Conservation (phyloP, 2,888 invertebrate genomes). For the Trichogramma dendrolimi region DNA sequence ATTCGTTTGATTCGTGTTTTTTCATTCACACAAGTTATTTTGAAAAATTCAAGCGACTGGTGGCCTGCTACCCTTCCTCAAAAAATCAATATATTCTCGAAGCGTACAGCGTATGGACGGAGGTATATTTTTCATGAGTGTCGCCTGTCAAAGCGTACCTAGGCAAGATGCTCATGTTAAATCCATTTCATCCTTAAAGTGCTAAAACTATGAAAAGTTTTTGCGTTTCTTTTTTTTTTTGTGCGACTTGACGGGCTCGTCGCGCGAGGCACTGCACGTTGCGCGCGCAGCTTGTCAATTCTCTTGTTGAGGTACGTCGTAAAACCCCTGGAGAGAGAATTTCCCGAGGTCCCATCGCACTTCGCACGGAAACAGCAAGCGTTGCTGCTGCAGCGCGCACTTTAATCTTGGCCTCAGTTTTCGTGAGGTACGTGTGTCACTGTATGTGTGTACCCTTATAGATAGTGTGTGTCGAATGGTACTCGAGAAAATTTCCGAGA, state of each 20-base stretch:
- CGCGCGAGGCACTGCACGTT: no score
- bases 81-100: not conserved
- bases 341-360: slow-evolving; percentile 21
- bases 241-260: not conserved
- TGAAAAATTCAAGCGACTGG: no score
- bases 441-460: no score
- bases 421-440: not conserved
- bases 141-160: no score
- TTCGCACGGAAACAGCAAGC: not conserved
- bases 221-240: slow-evolving; percentile 7
- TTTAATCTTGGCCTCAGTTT: slow-evolving; percentile 19
- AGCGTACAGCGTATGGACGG: not conserved
- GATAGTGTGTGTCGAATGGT: no score
- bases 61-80: no score
- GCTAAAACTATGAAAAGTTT: slow-evolving; percentile 21
- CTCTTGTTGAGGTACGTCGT: slow-evolving; percentile 21
- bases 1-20: no score
- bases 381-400: slow-evolving; percentile 1
- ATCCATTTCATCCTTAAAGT: slow-evolving; percentile 24
- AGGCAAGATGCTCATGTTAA: slow-evolving; percentile 5
- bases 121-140: no score
- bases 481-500: slow-evolving; percentile 7
- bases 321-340: slow-evolving; percentile 18
- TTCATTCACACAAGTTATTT: no score
- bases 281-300: slow-evolving; percentile 17